Evolutionary conservation across 2,888 invertebrate species (phyloP).

Genomic region (Hirtodrosophila trivittata): DNA sequence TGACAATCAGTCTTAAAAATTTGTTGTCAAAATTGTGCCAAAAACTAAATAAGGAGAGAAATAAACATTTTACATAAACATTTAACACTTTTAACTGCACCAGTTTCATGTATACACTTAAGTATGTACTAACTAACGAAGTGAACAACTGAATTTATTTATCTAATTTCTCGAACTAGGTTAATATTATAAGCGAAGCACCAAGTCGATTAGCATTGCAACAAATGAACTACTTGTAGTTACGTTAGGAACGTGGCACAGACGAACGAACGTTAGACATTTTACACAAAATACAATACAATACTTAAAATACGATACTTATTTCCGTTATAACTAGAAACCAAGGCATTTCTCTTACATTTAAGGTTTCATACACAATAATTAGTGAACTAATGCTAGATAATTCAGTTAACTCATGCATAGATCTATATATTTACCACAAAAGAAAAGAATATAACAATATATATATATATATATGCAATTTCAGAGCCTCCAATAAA

Average conservation of each 20-base stretch:
- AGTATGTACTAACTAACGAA: conserved; percentile 57
- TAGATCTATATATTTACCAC: conserved; percentile 44
- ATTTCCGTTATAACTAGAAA: conserved; percentile 66
- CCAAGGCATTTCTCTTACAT: conserved; percentile 76
- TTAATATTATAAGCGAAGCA: conserved; percentile 67
- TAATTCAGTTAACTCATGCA: conserved; percentile 40
- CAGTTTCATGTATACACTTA: conserved; percentile 34
- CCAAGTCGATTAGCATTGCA: conserved; percentile 77
- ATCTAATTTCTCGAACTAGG: conserved; percentile 65
- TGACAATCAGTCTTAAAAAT: conserved; percentile 69
- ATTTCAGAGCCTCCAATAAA: conserved; percentile 37
- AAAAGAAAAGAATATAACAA: conserved; percentile 10
- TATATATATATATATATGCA: conserved; percentile 37
- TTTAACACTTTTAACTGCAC: conserved; percentile 53
- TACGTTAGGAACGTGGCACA: conserved; percentile 37
- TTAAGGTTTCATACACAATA: conserved; percentile 78
- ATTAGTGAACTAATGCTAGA: conserved; percentile 78
- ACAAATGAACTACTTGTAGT: conserved; percentile 18
- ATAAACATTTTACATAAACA: neutral
- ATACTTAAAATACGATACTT: conserved; percentile 38
- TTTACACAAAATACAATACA: conserved; percentile 65
- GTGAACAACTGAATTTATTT: conserved; percentile 74
- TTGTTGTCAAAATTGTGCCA: conserved; percentile 75
- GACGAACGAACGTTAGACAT: conserved; percentile 45
- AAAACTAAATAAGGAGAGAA: conserved; percentile 24